Evolutionary conservation across 1,140 invertebrate species (phyloP), one percentile per base, ranked within the genome.

Genomic region (Dreissena polymorpha): DNA sequence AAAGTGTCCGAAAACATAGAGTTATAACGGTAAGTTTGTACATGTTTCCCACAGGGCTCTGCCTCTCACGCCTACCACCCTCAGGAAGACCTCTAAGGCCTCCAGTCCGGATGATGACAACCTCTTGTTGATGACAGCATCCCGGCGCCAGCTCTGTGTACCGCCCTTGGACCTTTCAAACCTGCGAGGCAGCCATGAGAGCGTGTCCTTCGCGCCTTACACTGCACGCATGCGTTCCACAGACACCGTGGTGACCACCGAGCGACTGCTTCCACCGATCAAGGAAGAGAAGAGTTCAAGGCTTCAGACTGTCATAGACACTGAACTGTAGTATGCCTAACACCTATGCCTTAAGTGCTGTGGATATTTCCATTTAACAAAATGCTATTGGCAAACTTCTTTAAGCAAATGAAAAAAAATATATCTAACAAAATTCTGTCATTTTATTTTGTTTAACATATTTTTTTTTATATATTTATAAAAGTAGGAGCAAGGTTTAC

Each of bases 141-240:
- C 57, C 21, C 16, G 21, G 21, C 53, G 63, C 5, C 76, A 87
- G 7, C 64, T 68, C 63, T 65, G 76, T 14, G 81, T 89, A 18
- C 88, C 88, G 0, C 85, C 84, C 0, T 77, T 89, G 14, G 88
- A 89, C 57, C 74, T 89, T 23, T 80, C 81, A 16, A 79, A 73
- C 18, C 80, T 89, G 13, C 39, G 83, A 10, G 83, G 81, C n/a
- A 89, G 88, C 73, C 81, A 73, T 18, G 88, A 89, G 50, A 83
- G 80, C 49, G 82, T 85, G 23, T 86, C 87, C 25, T 89, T 78
- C 73, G 80, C 84, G 68, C 88, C 87, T 0, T 89, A 86, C 64
- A 77, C 82, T 1, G 87, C 83, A 2, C 86, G 85, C 23, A 60
- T 84, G n/a, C 82, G 86, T 2, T 87, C 87, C 10, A 85, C 85